Evolutionary conservation across 1,140 invertebrate genomes (phyloP).

Genomic region (Aphelenchoides avenae): DNA sequence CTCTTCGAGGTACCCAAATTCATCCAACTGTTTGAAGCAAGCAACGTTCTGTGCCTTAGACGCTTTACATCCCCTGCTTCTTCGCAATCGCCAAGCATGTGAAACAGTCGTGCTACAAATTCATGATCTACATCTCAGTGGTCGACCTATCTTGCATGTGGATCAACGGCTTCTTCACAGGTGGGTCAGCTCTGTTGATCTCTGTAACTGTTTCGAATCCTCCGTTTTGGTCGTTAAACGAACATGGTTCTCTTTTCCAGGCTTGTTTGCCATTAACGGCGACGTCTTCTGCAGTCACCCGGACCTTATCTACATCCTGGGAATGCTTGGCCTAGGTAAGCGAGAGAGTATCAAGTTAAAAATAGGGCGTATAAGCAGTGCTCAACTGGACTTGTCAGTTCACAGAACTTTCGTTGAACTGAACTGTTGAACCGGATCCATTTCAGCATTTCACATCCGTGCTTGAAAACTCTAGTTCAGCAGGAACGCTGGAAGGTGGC

Average conservation of each 20-base stretch:
- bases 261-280: not conserved
- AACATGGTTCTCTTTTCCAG: not conserved
- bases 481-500: not conserved
- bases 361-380: too few species aligned
- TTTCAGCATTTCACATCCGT: too few species aligned
- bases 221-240: not conserved
- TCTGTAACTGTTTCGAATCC: not conserved
- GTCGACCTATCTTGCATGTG: too few species aligned
- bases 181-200: not conserved
- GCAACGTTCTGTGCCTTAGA: too few species aligned
- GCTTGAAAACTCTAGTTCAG: too few species aligned
- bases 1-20: constrained; percentile 5
- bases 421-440: too few species aligned
- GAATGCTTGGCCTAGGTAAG: constrained; percentile 16
- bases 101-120: not conserved
- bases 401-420: too few species aligned
- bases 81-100: constrained; percentile 21
- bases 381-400: too few species aligned
- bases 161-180: too few species aligned
- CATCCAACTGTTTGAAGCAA: not conserved
- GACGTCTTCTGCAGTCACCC: constrained; percentile 17
- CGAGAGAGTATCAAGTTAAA: too few species aligned
- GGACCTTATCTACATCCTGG: constrained; percentile 13
- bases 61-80: too few species aligned
- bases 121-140: not conserved